These are phyloP conservation scores for Remorina albescens DNA, from an alignment of 2,797 vertebrate genomes.

Conservation along the genomic window DNA sequence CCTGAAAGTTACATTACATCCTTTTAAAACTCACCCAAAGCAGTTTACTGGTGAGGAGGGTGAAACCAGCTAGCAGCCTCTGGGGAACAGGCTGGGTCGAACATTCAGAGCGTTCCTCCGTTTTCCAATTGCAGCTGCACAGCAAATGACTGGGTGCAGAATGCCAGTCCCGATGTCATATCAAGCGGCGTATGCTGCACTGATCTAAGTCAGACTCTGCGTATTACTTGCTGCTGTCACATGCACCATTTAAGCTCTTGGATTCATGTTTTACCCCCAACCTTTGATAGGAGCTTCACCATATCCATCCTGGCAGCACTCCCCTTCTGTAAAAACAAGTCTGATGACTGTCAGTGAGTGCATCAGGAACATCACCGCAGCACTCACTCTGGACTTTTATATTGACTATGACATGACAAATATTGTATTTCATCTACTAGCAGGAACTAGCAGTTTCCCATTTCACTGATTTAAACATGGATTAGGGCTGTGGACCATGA, in stretches of 20 bases:
- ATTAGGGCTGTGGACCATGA: constrained; percentile 49
- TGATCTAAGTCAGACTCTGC: constrained; percentile 39
- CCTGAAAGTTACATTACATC: neutral
- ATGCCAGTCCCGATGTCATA: constrained; percentile 71
- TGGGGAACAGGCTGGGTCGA: constrained; percentile 7
- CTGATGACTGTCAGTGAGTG: constrained; percentile 31
- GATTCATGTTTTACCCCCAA: constrained; percentile 38
- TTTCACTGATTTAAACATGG: constrained; percentile 46
- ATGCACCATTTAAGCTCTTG: constrained; percentile 46
- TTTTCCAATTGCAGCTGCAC: constrained; percentile 70
- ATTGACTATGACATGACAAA: constrained; percentile 42
- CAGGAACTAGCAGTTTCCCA: constrained; percentile 33
- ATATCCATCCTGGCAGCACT: constrained; percentile 35
- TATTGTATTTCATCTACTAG: constrained; percentile 36
- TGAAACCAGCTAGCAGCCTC: constrained; percentile 9
- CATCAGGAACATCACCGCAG: constrained; percentile 6
- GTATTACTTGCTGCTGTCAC: constrained; percentile 46
- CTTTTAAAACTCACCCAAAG: constrained; percentile 1
- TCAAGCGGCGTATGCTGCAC: constrained; percentile 38
- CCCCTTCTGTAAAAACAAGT: constrained; percentile 39
- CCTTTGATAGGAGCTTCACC: constrained; percentile 53
- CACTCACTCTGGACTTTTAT: constrained; percentile 19
- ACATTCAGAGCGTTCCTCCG: constrained; percentile 39
- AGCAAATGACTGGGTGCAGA: constrained; percentile 74
- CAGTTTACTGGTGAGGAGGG: constrained; percentile 17